Evolutionary conservation across 2,797 vertebrate species (phyloP).

Genomic region (Kryptolebias ocellatus): DNA sequence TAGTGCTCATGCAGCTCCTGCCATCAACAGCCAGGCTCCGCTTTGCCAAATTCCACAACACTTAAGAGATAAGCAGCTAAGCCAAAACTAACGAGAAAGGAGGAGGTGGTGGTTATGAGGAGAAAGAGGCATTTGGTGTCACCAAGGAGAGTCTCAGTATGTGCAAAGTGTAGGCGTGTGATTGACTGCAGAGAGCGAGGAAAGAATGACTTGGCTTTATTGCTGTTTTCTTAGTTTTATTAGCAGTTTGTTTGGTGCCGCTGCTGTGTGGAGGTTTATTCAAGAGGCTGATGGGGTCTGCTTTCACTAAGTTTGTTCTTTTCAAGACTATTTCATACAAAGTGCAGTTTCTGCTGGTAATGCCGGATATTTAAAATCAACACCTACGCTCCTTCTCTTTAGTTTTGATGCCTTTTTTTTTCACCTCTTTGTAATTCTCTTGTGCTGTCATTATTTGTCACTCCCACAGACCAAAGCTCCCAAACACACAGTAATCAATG

Average conservation of each 20-base stretch:
- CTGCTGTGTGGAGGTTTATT: constrained; percentile 54
- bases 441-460: constrained; percentile 13
- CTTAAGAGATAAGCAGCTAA: constrained; percentile 68
- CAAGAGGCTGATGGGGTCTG: constrained; percentile 49
- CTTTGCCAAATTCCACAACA: constrained; percentile 72
- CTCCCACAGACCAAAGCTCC: constrained; percentile 15
- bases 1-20: constrained; percentile 42
- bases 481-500: constrained; percentile 10
- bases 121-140: constrained; percentile 65
- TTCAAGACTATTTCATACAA: constrained; percentile 35
- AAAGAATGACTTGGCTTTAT: constrained; percentile 45
- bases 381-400: constrained; percentile 26
- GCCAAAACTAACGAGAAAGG: constrained; percentile 48
- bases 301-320: constrained; percentile 60
- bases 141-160: constrained; percentile 45
- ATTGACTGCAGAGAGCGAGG: constrained; percentile 52
- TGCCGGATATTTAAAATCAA: constrained; percentile 46
- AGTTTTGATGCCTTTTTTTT: constrained; percentile 18
- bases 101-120: constrained; percentile 22
- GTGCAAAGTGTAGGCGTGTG: constrained; percentile 52
- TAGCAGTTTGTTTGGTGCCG: constrained; percentile 41
- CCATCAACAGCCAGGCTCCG: constrained; percentile 37
- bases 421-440: constrained; percentile 4
- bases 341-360: constrained; percentile 61
- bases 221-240: constrained; percentile 38